Evolutionary conservation across 2,888 invertebrate genomes (phyloP), one percentile per base, ranked within the genome.

Genomic region (Nasonovia ribisnigri): DNA sequence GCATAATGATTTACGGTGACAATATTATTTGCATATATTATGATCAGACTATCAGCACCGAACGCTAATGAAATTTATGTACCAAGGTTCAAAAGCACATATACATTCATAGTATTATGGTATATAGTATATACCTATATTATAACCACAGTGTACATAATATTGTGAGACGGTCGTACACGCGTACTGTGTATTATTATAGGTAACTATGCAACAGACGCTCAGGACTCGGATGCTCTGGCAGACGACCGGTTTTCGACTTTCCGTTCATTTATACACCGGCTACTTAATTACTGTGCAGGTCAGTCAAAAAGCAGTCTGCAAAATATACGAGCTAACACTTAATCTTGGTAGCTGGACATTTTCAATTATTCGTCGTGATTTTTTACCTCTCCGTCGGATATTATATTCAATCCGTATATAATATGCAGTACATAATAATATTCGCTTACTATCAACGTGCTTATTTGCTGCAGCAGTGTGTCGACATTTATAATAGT

Each of bases 41-140:
- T 46, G 91, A 46, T 46, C 57, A 57, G 84, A 42, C 84, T 51
- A 42, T 91, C 91, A 46, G 2, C 43, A 57, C 29, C 54, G 84
- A 57, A 91, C n/a, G 24, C 54, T 91, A 91, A 91, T 91, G 91
- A 84, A 84, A 86, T 91, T 84, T 43, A 91, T 84, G 84, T 57
- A 42, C 84, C 43, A 11, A 54, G 43, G 46, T 51, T 29, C 29
- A 20, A 90, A 46, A 90, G n/a, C 89, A 36, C 24, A 86, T 36
- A 51, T 42, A 43, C 20, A 26, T n/a, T 8, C 36, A n/a, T 16
- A n/a, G 13, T 86, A 86, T 26, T 10, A 13, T 29, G 46, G 46
- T 26, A 86, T 26, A 86, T 77, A 77, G 46, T 26, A 86, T 26
- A 86, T 77, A 77, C 36, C 20, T 77, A 20, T 36, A 77, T 77